Conservation (phyloP, 2,888 invertebrate genomes). For the Drosophila borealis region DNA sequence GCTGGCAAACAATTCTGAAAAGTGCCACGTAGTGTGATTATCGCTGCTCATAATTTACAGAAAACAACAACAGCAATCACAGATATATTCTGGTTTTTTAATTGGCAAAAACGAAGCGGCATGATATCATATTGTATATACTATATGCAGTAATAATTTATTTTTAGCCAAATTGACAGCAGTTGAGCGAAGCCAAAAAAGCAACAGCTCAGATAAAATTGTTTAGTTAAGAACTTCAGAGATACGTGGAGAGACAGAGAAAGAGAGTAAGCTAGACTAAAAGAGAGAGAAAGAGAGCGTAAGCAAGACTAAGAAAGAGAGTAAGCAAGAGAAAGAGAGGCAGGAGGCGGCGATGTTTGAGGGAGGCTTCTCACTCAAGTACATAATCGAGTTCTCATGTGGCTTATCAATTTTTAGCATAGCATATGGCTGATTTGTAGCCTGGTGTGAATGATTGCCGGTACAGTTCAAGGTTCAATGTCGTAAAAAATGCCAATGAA, state of each 20-base stretch:
- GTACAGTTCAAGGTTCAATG: conserved; percentile 37
- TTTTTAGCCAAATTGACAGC: conserved; percentile 78
- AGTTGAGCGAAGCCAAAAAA: conserved; percentile 35
- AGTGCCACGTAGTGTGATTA: conserved; percentile 64
- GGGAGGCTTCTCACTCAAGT: background rate
- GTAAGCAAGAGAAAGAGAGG: conserved; percentile 10
- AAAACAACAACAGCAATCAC: conserved; percentile 30
- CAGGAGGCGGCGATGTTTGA: no score
- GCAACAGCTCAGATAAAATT: conserved; percentile 65
- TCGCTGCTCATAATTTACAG: conserved; percentile 73
- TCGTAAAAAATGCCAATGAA: conserved; percentile 30
- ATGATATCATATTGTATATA: conserved; percentile 75
- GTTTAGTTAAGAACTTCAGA: conserved; percentile 45
- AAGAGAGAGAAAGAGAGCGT: conserved; percentile 5
- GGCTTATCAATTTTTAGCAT: conserved; percentile 42
- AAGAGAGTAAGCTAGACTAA: background rate
- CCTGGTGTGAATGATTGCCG: conserved; percentile 34
- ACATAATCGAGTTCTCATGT: conserved; percentile 29
- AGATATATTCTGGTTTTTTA: conserved; percentile 71
- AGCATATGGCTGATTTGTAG: conserved; percentile 8
- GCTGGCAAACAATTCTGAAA: conserved; percentile 50
- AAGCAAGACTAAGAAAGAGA: conserved; percentile 11
- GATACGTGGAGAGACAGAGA: background rate
- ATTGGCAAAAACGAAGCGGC: conserved; percentile 71
- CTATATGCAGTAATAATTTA: conserved; percentile 75